Conservation (phyloP, 2,797 vertebrate genomes). For the Arrhamphus sclerolepis region DNA sequence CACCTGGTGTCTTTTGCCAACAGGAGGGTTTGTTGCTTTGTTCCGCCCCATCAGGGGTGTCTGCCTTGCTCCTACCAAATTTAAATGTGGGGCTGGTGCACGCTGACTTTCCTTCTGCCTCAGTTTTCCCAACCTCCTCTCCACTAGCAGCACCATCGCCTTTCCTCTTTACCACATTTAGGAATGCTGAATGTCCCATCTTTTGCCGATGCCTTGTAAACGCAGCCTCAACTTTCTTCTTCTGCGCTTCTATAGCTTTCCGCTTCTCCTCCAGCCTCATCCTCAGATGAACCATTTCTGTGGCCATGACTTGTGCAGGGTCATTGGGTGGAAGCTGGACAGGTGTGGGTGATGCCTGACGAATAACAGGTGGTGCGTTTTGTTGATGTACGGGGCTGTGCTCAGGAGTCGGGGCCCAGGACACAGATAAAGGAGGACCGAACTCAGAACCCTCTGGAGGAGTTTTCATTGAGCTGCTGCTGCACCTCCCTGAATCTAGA, state of each 20-base stretch:
- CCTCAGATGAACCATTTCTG: slow-evolving; percentile 94
- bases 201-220: slow-evolving; percentile 94
- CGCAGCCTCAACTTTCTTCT: slow-evolving; percentile 97
- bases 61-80: slow-evolving; percentile 81
- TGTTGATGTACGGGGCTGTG: slow-evolving; percentile 82
- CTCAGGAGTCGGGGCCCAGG: slow-evolving; percentile 92
- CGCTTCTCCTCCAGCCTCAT: slow-evolving; percentile 98
- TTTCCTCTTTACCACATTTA: slow-evolving; percentile 94
- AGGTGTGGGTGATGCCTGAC: slow-evolving; percentile 39
- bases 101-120: slow-evolving; percentile 74
- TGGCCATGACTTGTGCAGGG: slow-evolving; percentile 93
- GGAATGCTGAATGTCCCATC: slow-evolving; percentile 95
- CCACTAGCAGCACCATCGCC: slow-evolving; percentile 85
- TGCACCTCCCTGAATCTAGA: slow-evolving; percentile 76
- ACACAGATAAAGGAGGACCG: slow-evolving; percentile 88
- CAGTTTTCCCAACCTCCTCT: slow-evolving; percentile 81
- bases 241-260: slow-evolving; percentile 97
- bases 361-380: slow-evolving; percentile 22
- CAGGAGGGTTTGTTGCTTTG: slow-evolving; percentile 67
- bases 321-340: slow-evolving; percentile 82
- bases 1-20: slow-evolving; percentile 85
- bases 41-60: slow-evolving; percentile 84
- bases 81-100: slow-evolving; percentile 60
- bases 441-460: slow-evolving; percentile 94
- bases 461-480: slow-evolving; percentile 91